These are phyloP conservation scores for Bombus difficillimus DNA, from an alignment of 1,140 invertebrate genomes.

Conservation along the genomic window DNA sequence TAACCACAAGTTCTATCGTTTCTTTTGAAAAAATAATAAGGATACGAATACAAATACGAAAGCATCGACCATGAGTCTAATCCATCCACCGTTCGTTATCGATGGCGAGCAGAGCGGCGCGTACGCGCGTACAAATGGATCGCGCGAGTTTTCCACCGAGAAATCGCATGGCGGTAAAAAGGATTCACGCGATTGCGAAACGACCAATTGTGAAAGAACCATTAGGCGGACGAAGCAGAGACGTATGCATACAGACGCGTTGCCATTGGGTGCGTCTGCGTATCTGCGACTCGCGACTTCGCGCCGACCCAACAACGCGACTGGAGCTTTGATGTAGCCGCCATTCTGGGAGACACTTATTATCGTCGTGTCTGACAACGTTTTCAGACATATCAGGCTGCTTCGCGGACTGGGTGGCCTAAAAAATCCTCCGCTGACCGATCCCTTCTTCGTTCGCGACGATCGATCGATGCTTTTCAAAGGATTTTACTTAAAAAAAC, in stretches of 20 bases:
- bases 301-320: conserved; percentile 69
- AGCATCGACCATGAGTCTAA: not conserved
- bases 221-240: conserved; percentile 73
- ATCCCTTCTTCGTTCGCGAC: not conserved
- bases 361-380: conserved; percentile 72
- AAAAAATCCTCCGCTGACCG: not conserved
- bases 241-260: conserved; percentile 71
- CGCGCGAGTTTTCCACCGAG: not conserved
- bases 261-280: conserved; percentile 75
- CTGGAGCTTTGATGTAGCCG: conserved; percentile 80
- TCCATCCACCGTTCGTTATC: too few species aligned
- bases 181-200: conserved; percentile 42
- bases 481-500: not conserved
- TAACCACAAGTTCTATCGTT: not conserved
- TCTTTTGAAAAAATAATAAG: not conserved
- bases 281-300: conserved; percentile 78
- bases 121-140: conserved; percentile 19
- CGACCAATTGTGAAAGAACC: conserved; percentile 69
- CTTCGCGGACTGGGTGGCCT: not conserved
- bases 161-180: not conserved
- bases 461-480: not conserved
- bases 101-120: too few species aligned
- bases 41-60: not conserved
- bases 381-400: not conserved
- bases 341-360: conserved; percentile 81